Conservation (phyloP, 1,140 invertebrate species). For the Diprion similis region DNA sequence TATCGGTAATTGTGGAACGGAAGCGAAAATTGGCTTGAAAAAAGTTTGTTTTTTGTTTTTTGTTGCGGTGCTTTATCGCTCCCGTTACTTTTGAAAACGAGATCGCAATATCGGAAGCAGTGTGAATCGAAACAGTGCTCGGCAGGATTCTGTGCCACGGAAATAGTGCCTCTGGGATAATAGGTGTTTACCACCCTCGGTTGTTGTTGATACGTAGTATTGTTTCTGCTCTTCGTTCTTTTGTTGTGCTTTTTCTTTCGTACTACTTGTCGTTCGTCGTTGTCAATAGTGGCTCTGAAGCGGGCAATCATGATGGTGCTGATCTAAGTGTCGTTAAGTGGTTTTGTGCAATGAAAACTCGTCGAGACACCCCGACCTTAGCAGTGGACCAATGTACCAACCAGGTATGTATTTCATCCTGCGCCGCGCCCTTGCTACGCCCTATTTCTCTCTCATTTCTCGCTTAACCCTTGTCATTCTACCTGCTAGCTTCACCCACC, state of each 20-base stretch:
- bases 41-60: no score
- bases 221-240: not conserved
- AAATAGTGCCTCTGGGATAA: not conserved
- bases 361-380: constrained; percentile 34
- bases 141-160: not conserved
- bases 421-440: not conserved
- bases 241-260: not conserved
- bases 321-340: constrained; percentile 50
- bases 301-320: constrained; percentile 36
- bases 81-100: no score
- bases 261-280: no score
- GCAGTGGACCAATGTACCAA: constrained; percentile 58
- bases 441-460: not conserved
- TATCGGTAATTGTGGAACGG: no score
- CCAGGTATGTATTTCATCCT: constrained; percentile 44
- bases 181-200: not conserved
- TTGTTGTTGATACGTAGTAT: not conserved
- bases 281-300: not conserved
- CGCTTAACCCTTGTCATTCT: not conserved
- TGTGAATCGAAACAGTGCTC: no score
- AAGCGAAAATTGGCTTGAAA: no score
- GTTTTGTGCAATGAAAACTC: constrained; percentile 55
- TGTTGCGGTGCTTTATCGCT: no score
- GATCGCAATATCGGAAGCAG: no score
- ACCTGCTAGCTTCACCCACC: not conserved